Conservation (phyloP, 2,888 invertebrate genomes). For the Shargacucullia verbasci region DNA sequence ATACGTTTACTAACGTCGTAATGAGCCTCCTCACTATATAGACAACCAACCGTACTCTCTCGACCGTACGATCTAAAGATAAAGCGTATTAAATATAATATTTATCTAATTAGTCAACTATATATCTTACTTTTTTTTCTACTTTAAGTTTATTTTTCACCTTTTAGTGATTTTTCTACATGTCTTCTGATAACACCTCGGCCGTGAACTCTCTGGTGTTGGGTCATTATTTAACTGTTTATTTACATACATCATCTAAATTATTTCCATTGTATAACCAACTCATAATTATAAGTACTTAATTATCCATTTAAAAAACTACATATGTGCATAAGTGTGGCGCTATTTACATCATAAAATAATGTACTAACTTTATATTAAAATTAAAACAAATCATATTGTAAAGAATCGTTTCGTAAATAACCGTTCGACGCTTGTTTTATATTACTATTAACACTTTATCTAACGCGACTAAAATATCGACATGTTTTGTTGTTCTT, state of each 20-base stretch:
- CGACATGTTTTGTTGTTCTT: constrained; percentile 82
- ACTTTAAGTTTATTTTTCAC: constrained; percentile 18
- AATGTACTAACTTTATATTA: neutral
- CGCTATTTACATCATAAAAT: no score
- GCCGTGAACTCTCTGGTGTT: constrained; percentile 25
- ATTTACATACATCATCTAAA: constrained; percentile 15
- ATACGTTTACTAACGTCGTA: constrained; percentile 40
- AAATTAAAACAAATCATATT: neutral
- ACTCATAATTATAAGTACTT: no score
- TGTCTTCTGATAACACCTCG: constrained; percentile 20
- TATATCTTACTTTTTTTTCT: constrained; percentile 19
- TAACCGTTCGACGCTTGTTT: constrained; percentile 52
- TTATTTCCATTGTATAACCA: constrained; percentile 3
- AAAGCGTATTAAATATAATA: constrained; percentile 47
- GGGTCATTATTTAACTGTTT: constrained; percentile 6
- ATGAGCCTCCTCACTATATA: constrained; percentile 40
- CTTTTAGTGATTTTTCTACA: constrained; percentile 21
- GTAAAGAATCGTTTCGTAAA: constrained; percentile 39
- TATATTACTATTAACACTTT: constrained; percentile 77
- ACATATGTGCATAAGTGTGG: no score
- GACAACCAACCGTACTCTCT: constrained; percentile 26
- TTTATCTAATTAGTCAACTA: constrained; percentile 49
- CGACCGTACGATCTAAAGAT: constrained; percentile 43
- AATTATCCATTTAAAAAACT: no score
- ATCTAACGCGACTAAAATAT: constrained; percentile 79